Evolutionary conservation across 2,797 vertebrate species (phyloP), one percentile per base, ranked within the genome.

Genomic region (Eleutherodactylus coqui): DNA sequence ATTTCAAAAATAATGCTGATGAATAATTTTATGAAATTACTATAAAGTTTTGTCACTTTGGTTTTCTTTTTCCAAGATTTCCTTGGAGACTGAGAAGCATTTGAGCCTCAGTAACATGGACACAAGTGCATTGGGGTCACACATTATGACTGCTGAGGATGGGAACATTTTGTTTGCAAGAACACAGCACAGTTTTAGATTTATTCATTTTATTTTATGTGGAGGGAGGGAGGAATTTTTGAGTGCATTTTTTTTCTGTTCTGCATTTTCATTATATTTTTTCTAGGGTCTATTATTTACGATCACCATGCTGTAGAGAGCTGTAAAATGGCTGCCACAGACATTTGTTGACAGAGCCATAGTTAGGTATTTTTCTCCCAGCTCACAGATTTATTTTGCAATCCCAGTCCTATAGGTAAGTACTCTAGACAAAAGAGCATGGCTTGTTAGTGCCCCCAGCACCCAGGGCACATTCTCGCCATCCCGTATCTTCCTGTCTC

Each of bases 151-250:
- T 73, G 3, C 29, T 62, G 60, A 64, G 43, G 32, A 43, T 27
- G 60, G 55, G 77, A 79, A 79, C 77, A 79, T 79, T 58, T 64
- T 84, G 72, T 84, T 84, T 45, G 55, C 17, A 47, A 7, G 13
- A 62, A 64, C 27, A 24, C 5, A 1, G 8, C 4, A n/a, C 17
- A 62, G 43, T 79, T 62, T 16, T 5, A 47, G 55, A 76, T 75
- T 47, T 76, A 70, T 83, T 70, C 19, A 24, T 83, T 62, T 77
- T 43, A 38, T 75, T 34, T 75, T 47, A 75, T 75, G 34, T 53
- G 55, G 19, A 16, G 45, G 16, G 75, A 53, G 14, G 34, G 27
- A 55, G 16, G 17, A 5, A 45, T 73, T 38, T 60, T 38, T 78
- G 11, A 14, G n/a, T 13, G 72, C 21, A 19, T 1, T 70, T 13